These are phyloP conservation scores for Ormyrus labotus DNA, from an alignment of 2,888 invertebrate species.

Conservation along the genomic window DNA sequence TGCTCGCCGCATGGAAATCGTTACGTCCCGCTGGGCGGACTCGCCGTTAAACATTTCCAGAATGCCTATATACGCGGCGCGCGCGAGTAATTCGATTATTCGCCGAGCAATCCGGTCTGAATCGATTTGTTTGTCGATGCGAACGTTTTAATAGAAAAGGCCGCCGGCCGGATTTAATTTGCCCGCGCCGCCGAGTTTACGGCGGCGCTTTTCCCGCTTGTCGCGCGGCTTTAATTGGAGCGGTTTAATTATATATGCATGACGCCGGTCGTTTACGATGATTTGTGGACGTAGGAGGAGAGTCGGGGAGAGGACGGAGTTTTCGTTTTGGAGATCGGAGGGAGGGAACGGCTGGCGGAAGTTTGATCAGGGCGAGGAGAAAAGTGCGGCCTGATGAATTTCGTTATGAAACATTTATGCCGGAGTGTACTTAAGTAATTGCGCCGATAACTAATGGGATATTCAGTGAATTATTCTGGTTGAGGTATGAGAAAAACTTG, in stretches of 20 bases:
- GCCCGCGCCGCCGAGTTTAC: too few relatives aligned
- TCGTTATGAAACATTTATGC: too few relatives aligned
- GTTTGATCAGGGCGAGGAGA: too few relatives aligned
- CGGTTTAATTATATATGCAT: conserved; percentile 14
- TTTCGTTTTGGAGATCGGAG: too few relatives aligned
- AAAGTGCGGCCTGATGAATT: neutral
- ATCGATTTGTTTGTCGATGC: conserved; percentile 51
- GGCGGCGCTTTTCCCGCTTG: neutral
- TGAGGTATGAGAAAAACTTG: too few relatives aligned
- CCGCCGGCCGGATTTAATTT: conserved; percentile 2
- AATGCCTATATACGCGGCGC: conserved; percentile 16
- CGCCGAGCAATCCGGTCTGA: conserved; percentile 10
- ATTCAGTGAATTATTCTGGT: too few relatives aligned
- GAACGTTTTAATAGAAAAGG: conserved; percentile 56
- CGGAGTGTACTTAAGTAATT: too few relatives aligned
- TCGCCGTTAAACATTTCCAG: conserved; percentile 29
- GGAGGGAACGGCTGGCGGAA: too few relatives aligned
- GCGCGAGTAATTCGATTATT: conserved; percentile 46
- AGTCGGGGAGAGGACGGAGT: too few relatives aligned
- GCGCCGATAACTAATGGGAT: too few relatives aligned
- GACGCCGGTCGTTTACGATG: neutral
- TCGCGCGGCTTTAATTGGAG: conserved; percentile 16
- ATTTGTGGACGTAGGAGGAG: neutral
- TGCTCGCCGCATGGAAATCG: too few relatives aligned
- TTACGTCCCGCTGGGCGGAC: too few relatives aligned